Evolutionary conservation across 64 coral and sea anemone genomes (phyloP).

Genomic region (Dendronephthya gigantea): DNA sequence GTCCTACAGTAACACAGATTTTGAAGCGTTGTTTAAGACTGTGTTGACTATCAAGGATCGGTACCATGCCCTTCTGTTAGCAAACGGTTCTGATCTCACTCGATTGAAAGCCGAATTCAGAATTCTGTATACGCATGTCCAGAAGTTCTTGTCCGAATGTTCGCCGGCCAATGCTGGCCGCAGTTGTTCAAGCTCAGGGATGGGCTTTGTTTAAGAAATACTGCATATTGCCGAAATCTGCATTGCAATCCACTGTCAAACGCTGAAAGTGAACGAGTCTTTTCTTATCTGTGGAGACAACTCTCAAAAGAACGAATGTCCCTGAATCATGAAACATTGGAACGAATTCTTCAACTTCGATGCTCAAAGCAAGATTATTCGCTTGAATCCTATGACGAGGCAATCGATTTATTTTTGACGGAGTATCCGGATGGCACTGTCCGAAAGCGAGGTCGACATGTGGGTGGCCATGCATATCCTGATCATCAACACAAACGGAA

Average conservation of each 20-base stretch:
- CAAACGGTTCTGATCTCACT: not conserved
- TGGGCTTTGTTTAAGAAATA: not conserved
- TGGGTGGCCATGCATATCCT: not conserved
- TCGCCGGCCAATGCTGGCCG: not conserved
- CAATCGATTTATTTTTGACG: not conserved
- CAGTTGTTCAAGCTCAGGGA: not conserved
- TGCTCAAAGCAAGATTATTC: not conserved
- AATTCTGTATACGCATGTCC: not conserved
- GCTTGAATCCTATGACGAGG: not conserved
- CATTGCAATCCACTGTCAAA: not conserved
- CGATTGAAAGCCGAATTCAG: not conserved
- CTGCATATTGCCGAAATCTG: not conserved
- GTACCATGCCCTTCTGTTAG: not conserved
- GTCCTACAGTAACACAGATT: not conserved
- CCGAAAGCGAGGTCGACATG: not conserved
- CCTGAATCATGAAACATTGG: not conserved
- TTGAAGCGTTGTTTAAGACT: not conserved
- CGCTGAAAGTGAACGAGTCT: not conserved
- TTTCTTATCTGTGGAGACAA: not conserved
- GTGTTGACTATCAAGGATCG: not conserved
- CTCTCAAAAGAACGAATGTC: not conserved
- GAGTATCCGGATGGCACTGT: not conserved
- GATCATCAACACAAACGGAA: not conserved
- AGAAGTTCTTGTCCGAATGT: not conserved
- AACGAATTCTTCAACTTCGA: not conserved